Conservation (phyloP, 1,140 invertebrate genomes). For the Drosophila bocqueti region DNA sequence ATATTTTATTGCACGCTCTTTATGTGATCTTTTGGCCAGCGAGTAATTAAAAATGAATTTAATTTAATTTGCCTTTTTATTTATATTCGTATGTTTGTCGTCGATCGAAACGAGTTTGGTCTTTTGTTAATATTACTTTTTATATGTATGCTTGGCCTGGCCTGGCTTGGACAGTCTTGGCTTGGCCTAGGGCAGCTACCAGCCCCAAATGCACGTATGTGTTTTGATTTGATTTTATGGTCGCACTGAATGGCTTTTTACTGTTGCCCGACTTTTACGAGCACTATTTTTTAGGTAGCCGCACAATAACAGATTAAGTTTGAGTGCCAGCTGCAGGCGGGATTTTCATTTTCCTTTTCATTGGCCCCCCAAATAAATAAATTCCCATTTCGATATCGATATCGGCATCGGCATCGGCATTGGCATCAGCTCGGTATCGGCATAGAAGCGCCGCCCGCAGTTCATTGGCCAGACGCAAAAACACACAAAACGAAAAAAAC, state of each 20-base stretch:
- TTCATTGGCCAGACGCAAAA: conserved; percentile 55
- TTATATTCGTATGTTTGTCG: conserved; percentile 60
- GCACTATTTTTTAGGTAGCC: conserved; percentile 63
- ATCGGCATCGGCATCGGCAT: neutral
- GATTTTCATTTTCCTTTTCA: conserved; percentile 45
- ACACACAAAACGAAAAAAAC: conserved; percentile 9
- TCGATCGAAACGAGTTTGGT: conserved; percentile 69
- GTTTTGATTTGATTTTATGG: conserved; percentile 79
- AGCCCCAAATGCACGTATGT: conserved; percentile 24
- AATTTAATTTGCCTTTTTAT: conserved; percentile 77
- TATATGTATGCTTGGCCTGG: conserved; percentile 30
- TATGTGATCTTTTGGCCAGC: conserved; percentile 74
- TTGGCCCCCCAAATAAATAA: conserved; percentile 30
- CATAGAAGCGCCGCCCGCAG: conserved; percentile 38
- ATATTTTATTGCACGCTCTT: conserved; percentile 79
- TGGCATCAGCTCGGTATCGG: conserved; percentile 12
- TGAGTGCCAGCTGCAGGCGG: conserved; percentile 51
- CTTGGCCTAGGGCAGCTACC: conserved; percentile 31
- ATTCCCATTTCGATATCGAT: conserved; percentile 33
- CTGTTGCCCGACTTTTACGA: conserved; percentile 68
- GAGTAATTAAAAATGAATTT: conserved; percentile 79
- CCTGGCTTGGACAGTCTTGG: conserved; percentile 30
- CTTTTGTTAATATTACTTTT: conserved; percentile 73
- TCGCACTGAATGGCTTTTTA: conserved; percentile 74
- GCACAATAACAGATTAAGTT: conserved; percentile 61